Conservation (phyloP, 2,888 invertebrate genomes). For the Periphyllus acericola region DNA sequence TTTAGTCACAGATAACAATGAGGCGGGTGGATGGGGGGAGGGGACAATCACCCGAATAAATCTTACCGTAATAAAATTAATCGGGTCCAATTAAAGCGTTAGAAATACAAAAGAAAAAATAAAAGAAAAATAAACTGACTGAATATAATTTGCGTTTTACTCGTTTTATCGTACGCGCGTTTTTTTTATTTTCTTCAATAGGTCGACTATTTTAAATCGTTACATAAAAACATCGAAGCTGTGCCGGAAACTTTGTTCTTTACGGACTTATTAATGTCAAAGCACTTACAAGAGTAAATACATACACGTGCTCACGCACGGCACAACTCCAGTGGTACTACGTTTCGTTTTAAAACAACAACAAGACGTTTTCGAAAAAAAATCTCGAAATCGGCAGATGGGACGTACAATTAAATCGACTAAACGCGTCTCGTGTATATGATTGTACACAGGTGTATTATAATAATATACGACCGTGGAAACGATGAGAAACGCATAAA, state of each 20-base stretch:
- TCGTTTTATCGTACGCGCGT: not conserved
- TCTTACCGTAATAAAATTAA: not conserved
- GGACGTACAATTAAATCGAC: not conserved
- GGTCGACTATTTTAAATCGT: not conserved
- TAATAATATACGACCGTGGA: slow-evolving; percentile 5
- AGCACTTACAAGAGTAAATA: not conserved
- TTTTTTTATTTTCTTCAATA: not conserved
- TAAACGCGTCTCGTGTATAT: not conserved
- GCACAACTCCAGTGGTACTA: no score
- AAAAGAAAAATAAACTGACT: not conserved
- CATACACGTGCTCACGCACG: no score
- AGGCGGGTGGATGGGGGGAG: no score
- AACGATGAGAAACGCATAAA: not conserved
- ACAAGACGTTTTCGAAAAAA: not conserved
- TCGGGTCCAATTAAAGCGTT: not conserved
- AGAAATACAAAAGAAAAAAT: not conserved
- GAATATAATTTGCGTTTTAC: not conserved
- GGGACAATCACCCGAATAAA: not conserved
- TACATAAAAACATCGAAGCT: not conserved
- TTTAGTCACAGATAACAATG: no score
- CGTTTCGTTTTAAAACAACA: not conserved
- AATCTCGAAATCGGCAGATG: slow-evolving; percentile 31
- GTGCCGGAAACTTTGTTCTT: slow-evolving; percentile 12
- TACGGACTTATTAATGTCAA: not conserved
- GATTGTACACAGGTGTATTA: not conserved